Percentiles rank a stretch among this genome's conserved stretches.
These are phyloP conservation scores for Euwallacea similis DNA, from an alignment of 1,140 invertebrate genomes.

Conservation along the genomic window DNA sequence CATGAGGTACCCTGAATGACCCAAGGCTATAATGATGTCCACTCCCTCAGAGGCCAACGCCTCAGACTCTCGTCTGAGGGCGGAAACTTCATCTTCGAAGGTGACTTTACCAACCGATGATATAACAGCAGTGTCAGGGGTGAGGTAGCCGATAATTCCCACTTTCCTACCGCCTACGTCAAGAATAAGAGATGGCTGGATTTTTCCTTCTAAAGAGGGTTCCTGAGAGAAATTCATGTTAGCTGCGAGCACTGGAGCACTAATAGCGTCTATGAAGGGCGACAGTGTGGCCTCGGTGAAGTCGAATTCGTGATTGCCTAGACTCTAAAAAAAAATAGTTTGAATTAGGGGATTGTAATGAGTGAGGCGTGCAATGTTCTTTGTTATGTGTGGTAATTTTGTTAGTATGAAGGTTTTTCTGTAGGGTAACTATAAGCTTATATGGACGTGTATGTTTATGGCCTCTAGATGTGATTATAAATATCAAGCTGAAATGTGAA, in stretches of 20 bases:
- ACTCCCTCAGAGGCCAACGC: slow-evolving; percentile 67
- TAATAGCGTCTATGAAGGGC: slow-evolving; percentile 66
- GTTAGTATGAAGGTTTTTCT: too few species aligned
- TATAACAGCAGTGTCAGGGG: slow-evolving; percentile 75
- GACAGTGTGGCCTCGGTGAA: slow-evolving; percentile 72
- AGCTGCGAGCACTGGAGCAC: slow-evolving; percentile 70
- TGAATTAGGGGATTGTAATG: too few species aligned
- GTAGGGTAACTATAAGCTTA: too few species aligned
- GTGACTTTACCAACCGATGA: slow-evolving; percentile 62
- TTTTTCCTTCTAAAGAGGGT: slow-evolving; percentile 59
- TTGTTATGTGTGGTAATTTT: too few species aligned
- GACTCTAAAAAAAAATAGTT: slow-evolving; percentile 61
- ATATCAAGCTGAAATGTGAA: too few species aligned
- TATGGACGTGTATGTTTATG: too few species aligned
- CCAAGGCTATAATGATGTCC: slow-evolving; percentile 84
- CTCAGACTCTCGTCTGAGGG: slow-evolving; percentile 70
- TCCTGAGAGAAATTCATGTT: slow-evolving; percentile 75
- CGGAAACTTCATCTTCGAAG: slow-evolving; percentile 73
- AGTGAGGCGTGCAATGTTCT: too few species aligned
- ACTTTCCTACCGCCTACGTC: slow-evolving; percentile 66
- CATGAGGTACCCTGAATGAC: slow-evolving; percentile 76
- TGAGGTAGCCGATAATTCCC: slow-evolving; percentile 88
- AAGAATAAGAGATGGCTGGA: slow-evolving; percentile 70
- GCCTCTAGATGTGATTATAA: too few species aligned
- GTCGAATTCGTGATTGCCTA: slow-evolving; percentile 96